A percentile compares a stretch with the other conserved stretches of the same genome.
Evolutionary conservation across 2,797 vertebrate genomes (phyloP).

Genomic region (Steatocranus sp.): DNA sequence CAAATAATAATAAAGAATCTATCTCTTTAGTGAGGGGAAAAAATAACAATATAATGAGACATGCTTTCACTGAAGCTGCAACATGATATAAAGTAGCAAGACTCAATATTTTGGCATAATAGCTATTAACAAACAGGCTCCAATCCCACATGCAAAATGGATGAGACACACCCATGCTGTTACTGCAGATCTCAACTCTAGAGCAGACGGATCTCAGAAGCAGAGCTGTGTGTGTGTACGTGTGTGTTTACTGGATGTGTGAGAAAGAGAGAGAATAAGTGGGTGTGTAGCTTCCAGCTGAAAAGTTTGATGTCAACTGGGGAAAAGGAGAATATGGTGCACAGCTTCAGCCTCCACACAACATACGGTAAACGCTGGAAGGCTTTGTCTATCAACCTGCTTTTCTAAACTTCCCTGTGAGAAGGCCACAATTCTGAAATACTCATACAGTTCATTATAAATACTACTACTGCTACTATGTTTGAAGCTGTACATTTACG

Average conservation of each 20-base stretch:
- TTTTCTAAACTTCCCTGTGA: not conserved
- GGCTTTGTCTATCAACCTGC: not conserved
- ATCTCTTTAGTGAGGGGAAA: not conserved
- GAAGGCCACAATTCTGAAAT: not conserved
- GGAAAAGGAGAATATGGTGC: not conserved
- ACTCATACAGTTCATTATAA: not conserved
- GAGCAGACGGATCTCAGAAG: slow-evolving; percentile 38
- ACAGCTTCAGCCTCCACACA: slow-evolving; percentile 5
- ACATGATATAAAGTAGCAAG: slow-evolving; percentile 7
- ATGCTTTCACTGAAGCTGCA: slow-evolving; percentile 8
- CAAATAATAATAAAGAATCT: not conserved
- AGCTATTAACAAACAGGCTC: slow-evolving; percentile 24
- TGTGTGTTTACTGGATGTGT: not conserved
- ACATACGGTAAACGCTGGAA: not conserved
- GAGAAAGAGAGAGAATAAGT: not conserved
- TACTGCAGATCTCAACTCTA: slow-evolving; percentile 39
- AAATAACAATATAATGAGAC: not conserved
- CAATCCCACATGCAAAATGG: slow-evolving; percentile 49
- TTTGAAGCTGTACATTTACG: not conserved
- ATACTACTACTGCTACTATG: not conserved
- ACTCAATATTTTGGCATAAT: slow-evolving; percentile 14
- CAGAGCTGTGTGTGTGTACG: not conserved
- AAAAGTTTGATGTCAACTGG: slow-evolving; percentile 1
- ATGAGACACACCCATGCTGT: slow-evolving; percentile 61
- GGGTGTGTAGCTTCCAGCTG: not conserved